Percentiles rank a stretch among this genome's conserved stretches.
Conservation (phyloP, 1,140 invertebrate species). For the Euwallacea similis region DNA sequence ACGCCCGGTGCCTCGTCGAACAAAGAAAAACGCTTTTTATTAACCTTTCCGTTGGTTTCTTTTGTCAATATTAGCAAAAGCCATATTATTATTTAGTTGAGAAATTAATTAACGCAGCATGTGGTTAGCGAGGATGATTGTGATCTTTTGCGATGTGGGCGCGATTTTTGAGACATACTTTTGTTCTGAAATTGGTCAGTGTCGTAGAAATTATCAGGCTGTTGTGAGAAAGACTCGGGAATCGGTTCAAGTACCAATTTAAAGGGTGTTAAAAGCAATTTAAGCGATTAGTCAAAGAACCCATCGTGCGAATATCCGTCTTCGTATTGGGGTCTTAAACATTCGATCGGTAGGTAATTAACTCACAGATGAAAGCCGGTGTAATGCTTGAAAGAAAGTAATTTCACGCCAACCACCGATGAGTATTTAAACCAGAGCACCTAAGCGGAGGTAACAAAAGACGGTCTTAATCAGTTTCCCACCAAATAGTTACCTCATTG, state of each 20-base stretch:
- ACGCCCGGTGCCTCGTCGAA: neutral
- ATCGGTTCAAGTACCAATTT: neutral
- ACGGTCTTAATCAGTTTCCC: neutral
- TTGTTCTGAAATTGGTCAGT: neutral
- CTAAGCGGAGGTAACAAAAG: neutral
- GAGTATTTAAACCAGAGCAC: neutral
- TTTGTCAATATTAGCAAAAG: slow-evolving; percentile 2
- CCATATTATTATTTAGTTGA: neutral
- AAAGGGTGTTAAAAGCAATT: too few relatives aligned
- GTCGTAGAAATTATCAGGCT: neutral
- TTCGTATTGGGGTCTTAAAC: too few relatives aligned
- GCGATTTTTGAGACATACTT: neutral
- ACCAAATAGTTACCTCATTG: neutral
- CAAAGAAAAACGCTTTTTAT: neutral
- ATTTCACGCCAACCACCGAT: neutral
- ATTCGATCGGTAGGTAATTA: neutral
- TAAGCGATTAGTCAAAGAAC: too few relatives aligned
- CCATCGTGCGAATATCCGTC: too few relatives aligned
- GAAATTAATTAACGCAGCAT: slow-evolving; percentile 5
- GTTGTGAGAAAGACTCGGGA: neutral
- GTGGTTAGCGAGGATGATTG: neutral
- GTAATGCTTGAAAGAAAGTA: neutral
- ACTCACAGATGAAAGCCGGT: neutral
- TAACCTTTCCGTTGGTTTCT: neutral
- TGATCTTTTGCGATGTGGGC: neutral